phyloP scores from a whole-genome alignment of 2,888 invertebrate genomes.

The Hirtodrosophila histrioides region DNA sequence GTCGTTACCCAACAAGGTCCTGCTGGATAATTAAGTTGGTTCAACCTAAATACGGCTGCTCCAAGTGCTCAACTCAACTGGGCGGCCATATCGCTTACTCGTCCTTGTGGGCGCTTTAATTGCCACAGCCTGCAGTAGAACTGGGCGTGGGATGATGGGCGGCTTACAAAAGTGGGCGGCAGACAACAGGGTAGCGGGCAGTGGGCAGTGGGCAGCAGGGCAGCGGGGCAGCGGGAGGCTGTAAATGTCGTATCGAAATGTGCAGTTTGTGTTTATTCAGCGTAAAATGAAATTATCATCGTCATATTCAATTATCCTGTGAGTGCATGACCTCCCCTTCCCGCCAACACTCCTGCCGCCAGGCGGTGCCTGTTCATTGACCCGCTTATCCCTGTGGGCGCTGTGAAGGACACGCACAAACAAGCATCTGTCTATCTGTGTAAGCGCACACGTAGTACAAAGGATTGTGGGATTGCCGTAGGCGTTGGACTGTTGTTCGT shows the following conservation, averaged over 20 bases:
- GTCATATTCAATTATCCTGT: slow-evolving; percentile 73
- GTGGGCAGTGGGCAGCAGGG: background rate
- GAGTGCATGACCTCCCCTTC: slow-evolving; percentile 46
- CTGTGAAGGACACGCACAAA: slow-evolving; percentile 50
- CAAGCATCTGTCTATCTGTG: slow-evolving; percentile 39
- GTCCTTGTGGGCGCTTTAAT: slow-evolving; percentile 63
- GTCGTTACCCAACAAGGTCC: slow-evolving; percentile 54
- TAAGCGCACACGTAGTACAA: slow-evolving; percentile 33
- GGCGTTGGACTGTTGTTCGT: slow-evolving; percentile 27
- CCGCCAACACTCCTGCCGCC: background rate
- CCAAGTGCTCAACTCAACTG: slow-evolving; percentile 7
- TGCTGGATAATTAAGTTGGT: slow-evolving; percentile 59
- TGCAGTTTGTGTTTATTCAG: slow-evolving; percentile 74
- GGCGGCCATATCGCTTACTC: slow-evolving; percentile 46
- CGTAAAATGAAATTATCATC: slow-evolving; percentile 79
- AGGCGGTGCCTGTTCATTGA: slow-evolving; percentile 51
- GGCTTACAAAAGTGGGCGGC: slow-evolving; percentile 7
- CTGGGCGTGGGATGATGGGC: too few relatives aligned
- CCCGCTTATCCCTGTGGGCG: slow-evolving; percentile 57
- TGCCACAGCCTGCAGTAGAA: slow-evolving; percentile 31
- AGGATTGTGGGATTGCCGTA: slow-evolving; percentile 45
- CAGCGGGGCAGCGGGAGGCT: background rate
- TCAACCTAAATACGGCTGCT: slow-evolving; percentile 23
- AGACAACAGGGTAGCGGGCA: background rate
- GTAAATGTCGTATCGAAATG: slow-evolving; percentile 56